These are phyloP conservation scores for Nesoenas mayeri DNA, from an alignment of 2,113 vertebrate genomes.

Conservation along the genomic window DNA sequence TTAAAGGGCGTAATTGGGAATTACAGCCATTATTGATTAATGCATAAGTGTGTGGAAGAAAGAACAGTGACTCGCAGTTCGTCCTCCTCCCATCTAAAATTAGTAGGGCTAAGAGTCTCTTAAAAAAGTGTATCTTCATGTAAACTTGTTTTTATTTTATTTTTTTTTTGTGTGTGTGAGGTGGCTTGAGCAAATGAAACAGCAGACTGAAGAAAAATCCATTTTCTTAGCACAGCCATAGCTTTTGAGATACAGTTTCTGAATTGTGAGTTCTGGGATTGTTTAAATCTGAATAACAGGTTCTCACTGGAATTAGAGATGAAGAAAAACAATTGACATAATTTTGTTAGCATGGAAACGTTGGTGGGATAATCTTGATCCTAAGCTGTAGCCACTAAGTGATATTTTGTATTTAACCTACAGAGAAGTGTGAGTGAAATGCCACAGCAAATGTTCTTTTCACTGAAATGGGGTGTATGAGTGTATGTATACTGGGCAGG, in stretches of 20 bases:
- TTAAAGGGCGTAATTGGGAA: neutral
- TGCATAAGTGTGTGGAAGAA: neutral
- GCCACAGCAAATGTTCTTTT: neutral
- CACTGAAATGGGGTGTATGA: neutral
- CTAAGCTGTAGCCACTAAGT: neutral
- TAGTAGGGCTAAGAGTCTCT: neutral
- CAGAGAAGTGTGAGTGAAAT: neutral
- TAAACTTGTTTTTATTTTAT: neutral
- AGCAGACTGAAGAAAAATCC: neutral
- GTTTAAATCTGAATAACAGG: neutral
- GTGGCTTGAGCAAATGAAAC: neutral
- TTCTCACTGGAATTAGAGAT: neutral
- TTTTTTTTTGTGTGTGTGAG: neutral
- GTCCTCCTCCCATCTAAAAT: neutral
- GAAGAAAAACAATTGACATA: neutral
- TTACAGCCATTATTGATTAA: slow-evolving; percentile 6
- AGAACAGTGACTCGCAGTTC: neutral
- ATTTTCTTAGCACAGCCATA: neutral
- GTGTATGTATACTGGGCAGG: neutral
- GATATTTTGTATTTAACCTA: neutral
- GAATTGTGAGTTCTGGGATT: neutral
- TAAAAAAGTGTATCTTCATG: rapidly evolving
- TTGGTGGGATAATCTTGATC: neutral
- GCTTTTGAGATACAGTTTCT: neutral
- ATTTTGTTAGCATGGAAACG: neutral